A percentile compares a stretch with the other conserved stretches of the same genome.
These are phyloP conservation scores for Plemyria rubiginata DNA, from an alignment of 2,888 invertebrate genomes.

Conservation along the genomic window DNA sequence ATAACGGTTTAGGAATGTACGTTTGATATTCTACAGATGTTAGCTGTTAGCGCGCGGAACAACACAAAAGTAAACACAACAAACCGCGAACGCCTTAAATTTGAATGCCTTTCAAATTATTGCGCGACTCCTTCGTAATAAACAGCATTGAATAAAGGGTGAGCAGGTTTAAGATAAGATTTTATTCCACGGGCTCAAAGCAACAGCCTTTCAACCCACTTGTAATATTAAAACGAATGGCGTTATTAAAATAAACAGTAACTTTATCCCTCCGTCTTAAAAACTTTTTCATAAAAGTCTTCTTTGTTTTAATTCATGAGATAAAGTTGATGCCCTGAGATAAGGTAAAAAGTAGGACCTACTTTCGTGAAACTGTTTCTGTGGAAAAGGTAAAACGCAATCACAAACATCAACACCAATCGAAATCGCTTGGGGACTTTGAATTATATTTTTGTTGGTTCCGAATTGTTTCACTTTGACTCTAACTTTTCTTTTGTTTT, in stretches of 20 bases:
- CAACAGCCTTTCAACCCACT: constrained; percentile 41
- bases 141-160: constrained; percentile 68
- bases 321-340: constrained; percentile 36
- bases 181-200: constrained; percentile 54
- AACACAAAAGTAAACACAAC: constrained; percentile 22
- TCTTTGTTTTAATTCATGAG: constrained; percentile 38
- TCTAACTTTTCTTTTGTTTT: constrained; percentile 19
- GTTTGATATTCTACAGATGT: background rate
- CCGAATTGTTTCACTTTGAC: constrained; percentile 26
- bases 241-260: constrained; percentile 40
- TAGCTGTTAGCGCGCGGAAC: constrained; percentile 15
- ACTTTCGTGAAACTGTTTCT: constrained; percentile 14
- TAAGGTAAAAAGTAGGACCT: constrained; percentile 28
- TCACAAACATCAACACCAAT: constrained; percentile 25
- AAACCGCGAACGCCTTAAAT: constrained; percentile 29
- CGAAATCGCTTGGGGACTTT: constrained; percentile 27
- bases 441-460: constrained; percentile 27
- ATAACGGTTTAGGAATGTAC: background rate
- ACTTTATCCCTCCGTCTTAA: constrained; percentile 34
- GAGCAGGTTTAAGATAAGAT: constrained; percentile 61
- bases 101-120: constrained; percentile 61
- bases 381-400: constrained; percentile 25
- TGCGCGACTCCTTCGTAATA: constrained; percentile 63
- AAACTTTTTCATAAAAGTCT: constrained; percentile 37
- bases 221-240: constrained; percentile 43